These are phyloP conservation scores for Agrochola macilenta DNA, from an alignment of 2,888 invertebrate genomes.

Conservation along the genomic window DNA sequence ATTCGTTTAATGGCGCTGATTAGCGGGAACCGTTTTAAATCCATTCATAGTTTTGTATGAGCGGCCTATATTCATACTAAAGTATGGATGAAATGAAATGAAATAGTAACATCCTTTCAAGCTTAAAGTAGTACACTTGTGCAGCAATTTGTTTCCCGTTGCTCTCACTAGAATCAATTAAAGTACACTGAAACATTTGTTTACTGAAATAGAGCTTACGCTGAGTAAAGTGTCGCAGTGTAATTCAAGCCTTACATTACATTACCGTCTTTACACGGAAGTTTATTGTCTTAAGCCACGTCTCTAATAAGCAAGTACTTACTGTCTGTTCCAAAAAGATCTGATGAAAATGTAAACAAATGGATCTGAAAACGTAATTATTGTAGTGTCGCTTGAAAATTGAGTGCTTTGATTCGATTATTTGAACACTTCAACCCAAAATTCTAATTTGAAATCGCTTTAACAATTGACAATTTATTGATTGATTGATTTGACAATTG, in stretches of 20 bases:
- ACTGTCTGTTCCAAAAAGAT: no score
- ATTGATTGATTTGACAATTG: no score
- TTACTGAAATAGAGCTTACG: neutral
- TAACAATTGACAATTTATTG: no score
- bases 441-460: no score
- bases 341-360: no score
- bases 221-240: slow-evolving; percentile 19
- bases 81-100: neutral
- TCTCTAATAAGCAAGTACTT: neutral
- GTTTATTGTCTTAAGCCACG: neutral
- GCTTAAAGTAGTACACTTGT: neutral
- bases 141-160: slow-evolving; percentile 13
- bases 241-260: slow-evolving; percentile 15
- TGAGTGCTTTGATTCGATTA: no score
- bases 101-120: slow-evolving; percentile 7
- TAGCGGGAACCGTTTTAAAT: neutral
- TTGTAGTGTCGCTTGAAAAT: no score
- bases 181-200: neutral
- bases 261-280: neutral
- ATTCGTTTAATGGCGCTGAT: neutral
- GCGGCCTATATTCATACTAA: no score
- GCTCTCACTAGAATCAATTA: slow-evolving; percentile 9
- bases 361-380: no score
- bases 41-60: neutral
- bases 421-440: no score